These are phyloP conservation scores for Esox lucius DNA, from an alignment of 2,797 vertebrate genomes.

Conservation along the genomic window DNA sequence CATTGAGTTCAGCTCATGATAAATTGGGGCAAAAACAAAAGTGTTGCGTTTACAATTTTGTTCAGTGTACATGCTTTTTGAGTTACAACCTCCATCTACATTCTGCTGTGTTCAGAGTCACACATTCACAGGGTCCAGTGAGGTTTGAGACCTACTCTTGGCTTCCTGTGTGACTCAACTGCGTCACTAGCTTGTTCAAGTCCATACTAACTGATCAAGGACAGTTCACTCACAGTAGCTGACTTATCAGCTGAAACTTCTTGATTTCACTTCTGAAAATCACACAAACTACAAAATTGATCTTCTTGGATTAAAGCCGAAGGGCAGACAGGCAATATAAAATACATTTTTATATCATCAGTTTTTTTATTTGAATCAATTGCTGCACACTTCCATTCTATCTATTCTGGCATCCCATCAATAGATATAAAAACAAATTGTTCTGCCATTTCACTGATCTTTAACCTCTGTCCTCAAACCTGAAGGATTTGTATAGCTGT, in stretches of 20 bases:
- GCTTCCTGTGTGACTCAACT: conserved; percentile 33
- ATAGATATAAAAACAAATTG: no score
- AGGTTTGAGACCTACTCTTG: not conserved
- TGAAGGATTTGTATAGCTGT: no score
- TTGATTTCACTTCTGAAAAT: conserved; percentile 4
- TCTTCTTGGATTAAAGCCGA: not conserved
- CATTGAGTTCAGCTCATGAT: no score
- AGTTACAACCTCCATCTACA: not conserved
- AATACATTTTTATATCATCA: not conserved
- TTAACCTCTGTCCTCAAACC: no score
- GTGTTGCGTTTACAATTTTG: no score
- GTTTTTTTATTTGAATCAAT: not conserved
- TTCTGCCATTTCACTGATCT: no score
- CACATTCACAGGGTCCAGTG: not conserved
- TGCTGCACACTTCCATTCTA: not conserved
- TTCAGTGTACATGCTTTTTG: not conserved
- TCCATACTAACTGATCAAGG: conserved; percentile 8
- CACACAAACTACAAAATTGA: not conserved
- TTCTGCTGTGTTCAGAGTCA: conserved; percentile 9
- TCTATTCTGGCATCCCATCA: not conserved
- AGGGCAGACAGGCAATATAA: not conserved
- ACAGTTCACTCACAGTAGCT: conserved; percentile 27
- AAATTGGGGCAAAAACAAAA: no score
- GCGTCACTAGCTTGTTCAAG: conserved; percentile 16
- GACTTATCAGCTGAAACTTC: conserved; percentile 25